These are phyloP conservation scores for Camponotus vicinus DNA, from an alignment of 1,140 invertebrate genomes.

Conservation along the genomic window DNA sequence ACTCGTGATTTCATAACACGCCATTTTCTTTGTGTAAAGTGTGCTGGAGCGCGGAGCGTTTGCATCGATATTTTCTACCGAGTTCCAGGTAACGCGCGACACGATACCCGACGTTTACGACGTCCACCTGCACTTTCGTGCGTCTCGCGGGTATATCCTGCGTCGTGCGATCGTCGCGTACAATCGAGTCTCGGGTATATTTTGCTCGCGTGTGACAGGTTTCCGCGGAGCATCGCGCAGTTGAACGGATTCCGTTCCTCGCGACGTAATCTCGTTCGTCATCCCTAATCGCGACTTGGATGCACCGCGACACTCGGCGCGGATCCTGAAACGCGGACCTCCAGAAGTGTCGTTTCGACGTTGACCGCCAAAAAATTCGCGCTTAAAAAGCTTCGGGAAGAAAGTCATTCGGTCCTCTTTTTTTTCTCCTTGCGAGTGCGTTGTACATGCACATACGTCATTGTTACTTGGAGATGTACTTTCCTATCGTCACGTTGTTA, in stretches of 20 bases:
- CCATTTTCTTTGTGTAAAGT: constrained; percentile 86
- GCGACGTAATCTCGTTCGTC: not conserved
- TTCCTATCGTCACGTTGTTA: not conserved
- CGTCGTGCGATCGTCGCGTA: not conserved
- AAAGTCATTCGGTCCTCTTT: constrained; percentile 36
- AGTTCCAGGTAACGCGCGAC: constrained; percentile 76
- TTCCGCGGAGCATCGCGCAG: constrained; percentile 66
- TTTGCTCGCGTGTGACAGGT: constrained; percentile 74
- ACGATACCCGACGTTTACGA: constrained; percentile 50
- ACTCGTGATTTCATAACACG: constrained; percentile 85
- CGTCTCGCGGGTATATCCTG: constrained; percentile 15
- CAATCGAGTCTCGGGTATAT: constrained; percentile 2
- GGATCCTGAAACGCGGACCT: not conserved
- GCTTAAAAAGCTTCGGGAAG: constrained; percentile 37
- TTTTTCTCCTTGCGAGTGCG: constrained; percentile 5
- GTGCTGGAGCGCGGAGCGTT: constrained; percentile 73
- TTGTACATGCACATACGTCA: constrained; percentile 33
- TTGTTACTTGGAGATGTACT: not conserved
- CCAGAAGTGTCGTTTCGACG: not conserved
- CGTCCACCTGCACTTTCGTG: not conserved
- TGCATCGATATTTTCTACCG: constrained; percentile 75
- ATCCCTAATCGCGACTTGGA: too few species aligned
- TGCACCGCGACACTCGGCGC: too few species aligned
- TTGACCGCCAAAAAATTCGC: constrained; percentile 50
- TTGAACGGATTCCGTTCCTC: constrained; percentile 59